Evolutionary conservation across 1,140 invertebrate genomes (phyloP).

Genomic region (Eumeta japonica): DNA sequence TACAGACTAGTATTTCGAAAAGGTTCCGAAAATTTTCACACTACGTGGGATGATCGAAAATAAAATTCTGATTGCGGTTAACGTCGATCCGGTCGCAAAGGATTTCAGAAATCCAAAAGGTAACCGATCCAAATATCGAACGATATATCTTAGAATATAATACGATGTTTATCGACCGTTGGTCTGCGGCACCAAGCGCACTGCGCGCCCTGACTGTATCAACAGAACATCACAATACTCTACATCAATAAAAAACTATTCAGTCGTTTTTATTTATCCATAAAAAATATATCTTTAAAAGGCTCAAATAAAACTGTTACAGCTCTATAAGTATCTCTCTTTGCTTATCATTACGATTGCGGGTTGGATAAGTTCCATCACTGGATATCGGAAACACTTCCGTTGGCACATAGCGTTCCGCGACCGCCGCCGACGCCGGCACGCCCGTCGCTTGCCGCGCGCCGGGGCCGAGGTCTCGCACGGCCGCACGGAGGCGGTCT

Average conservation of each 20-base stretch:
- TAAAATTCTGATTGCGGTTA: constrained; percentile 12
- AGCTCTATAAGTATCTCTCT: constrained; percentile 14
- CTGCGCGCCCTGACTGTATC: constrained; percentile 22
- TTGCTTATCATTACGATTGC: constrained; percentile 11
- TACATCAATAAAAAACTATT: constrained; percentile 54
- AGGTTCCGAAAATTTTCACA: constrained; percentile 39
- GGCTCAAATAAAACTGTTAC: constrained; percentile 51
- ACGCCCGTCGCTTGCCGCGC: neutral
- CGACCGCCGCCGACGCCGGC: neutral
- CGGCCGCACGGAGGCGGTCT: neutral
- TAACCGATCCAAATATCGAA: constrained; percentile 28
- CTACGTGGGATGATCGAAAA: neutral
- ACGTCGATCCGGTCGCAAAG: too few relatives aligned
- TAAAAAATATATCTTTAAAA: constrained; percentile 57
- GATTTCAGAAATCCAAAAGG: constrained; percentile 49
- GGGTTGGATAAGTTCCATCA: constrained; percentile 32
- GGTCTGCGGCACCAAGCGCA: constrained; percentile 25
- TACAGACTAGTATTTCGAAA: constrained; percentile 56
- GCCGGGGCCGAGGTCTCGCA: too few relatives aligned
- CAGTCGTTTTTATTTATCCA: constrained; percentile 56
- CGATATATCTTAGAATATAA: constrained; percentile 49
- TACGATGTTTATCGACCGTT: constrained; percentile 50
- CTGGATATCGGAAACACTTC: constrained; percentile 25
- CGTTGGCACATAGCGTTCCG: constrained; percentile 17
- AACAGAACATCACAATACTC: constrained; percentile 52